Evolutionary conservation across 2,888 invertebrate species (phyloP).

Genomic region (Sphecodes monilicornis): DNA sequence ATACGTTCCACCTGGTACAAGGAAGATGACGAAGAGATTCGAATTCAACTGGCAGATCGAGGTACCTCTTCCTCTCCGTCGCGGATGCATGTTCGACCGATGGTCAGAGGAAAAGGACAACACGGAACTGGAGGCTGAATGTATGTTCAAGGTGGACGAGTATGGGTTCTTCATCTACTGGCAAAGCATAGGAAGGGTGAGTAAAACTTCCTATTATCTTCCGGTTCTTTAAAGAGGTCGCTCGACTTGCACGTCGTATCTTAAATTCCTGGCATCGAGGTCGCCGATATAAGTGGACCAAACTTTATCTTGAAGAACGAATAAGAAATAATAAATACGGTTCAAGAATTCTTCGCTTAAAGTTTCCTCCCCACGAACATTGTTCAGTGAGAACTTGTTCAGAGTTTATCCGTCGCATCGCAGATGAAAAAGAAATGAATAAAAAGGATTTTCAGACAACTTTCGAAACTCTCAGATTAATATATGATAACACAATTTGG

Average conservation of each 20-base stretch:
- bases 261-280: slow-evolving; percentile 10
- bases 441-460: background rate
- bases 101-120: slow-evolving; percentile 99
- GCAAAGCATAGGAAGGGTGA: slow-evolving; percentile 98
- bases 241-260: background rate
- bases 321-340: background rate
- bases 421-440: background rate
- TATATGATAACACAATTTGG: background rate
- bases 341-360: background rate
- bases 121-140: slow-evolving; percentile 94
- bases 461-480: background rate
- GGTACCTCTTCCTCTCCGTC: slow-evolving; percentile 93
- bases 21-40: slow-evolving; percentile 97
- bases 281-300: background rate
- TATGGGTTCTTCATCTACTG: slow-evolving; percentile 99
- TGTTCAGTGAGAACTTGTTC: background rate
- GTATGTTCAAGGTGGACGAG: slow-evolving; percentile 97
- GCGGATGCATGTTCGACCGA: slow-evolving; percentile 96
- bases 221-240: background rate
- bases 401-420: background rate
- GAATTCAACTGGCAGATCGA: slow-evolving; percentile 99
- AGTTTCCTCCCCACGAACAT: background rate
- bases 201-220: slow-evolving; percentile 14
- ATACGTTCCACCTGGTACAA: slow-evolving; percentile 44
- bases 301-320: background rate